Conservation (phyloP, 2,113 vertebrate genomes). For the Ictidomys tridecemlineatus region DNA sequence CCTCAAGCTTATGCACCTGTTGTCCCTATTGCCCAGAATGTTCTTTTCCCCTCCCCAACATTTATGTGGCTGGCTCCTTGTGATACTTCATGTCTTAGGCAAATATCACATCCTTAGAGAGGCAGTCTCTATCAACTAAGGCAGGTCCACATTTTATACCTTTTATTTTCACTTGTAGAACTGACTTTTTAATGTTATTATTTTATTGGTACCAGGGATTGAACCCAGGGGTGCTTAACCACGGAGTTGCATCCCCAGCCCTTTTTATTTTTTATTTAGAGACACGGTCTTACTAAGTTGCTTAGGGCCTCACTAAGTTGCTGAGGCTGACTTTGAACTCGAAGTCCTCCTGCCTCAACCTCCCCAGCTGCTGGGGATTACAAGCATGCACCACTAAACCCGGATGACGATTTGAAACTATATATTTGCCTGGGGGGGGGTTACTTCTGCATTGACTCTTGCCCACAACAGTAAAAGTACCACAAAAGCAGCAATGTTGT, state of each 20-base stretch:
- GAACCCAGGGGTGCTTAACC: too few species aligned
- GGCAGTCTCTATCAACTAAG: not conserved
- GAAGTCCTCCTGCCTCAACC: too few species aligned
- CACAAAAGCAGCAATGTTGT: not conserved
- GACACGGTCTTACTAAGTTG: too few species aligned
- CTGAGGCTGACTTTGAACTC: too few species aligned
- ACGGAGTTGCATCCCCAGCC: too few species aligned
- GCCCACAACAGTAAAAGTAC: not conserved
- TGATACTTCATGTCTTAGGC: not conserved
- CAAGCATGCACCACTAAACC: too few species aligned
- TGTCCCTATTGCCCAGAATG: not conserved
- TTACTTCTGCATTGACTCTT: conserved; percentile 4
- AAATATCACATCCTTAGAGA: not conserved
- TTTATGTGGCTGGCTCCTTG: not conserved
- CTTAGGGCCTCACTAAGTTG: too few species aligned
- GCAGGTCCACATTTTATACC: not conserved
- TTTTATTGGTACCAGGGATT: too few species aligned
- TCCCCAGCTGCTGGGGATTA: too few species aligned
- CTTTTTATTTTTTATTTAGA: too few species aligned
- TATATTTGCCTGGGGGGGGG: not conserved
- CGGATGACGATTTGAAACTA: not conserved
- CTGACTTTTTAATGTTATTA: too few species aligned
- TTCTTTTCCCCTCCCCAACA: not conserved
- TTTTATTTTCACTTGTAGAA: not conserved
- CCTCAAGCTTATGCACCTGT: not conserved